These are phyloP conservation scores for Scophthalmus maximus DNA, from an alignment of 2,113 vertebrate genomes.

Conservation along the genomic window DNA sequence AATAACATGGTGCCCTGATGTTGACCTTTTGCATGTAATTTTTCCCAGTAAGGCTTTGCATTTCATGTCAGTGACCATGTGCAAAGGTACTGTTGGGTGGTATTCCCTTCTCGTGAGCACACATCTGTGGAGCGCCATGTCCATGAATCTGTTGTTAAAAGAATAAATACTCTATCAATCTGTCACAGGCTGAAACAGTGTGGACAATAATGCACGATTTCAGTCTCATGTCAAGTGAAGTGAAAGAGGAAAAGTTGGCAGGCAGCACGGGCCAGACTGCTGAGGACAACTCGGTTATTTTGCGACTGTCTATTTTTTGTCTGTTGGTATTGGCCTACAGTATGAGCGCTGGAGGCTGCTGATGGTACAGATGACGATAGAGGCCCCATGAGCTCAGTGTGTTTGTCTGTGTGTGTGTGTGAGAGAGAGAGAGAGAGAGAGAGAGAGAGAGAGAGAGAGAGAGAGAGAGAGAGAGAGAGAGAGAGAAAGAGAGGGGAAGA, in stretches of 20 bases:
- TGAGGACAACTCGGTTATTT: slow-evolving; percentile 69
- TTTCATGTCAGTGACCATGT: not conserved
- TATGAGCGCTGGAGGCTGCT: slow-evolving; percentile 45
- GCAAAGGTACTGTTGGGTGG: slow-evolving; percentile 11
- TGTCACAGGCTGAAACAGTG: slow-evolving; percentile 37
- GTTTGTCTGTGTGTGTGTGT: slow-evolving; percentile 37
- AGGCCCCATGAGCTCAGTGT: slow-evolving; percentile 34
- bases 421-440: slow-evolving; percentile 14
- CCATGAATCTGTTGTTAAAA: slow-evolving; percentile 36
- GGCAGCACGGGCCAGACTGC: slow-evolving; percentile 48
- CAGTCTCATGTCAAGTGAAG: slow-evolving; percentile 59
- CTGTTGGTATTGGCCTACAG: slow-evolving; percentile 74
- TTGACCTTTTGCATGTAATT: not conserved
- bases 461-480: not conserved
- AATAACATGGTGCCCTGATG: not conserved
- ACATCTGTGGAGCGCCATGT: slow-evolving; percentile 23
- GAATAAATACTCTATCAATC: slow-evolving; percentile 50
- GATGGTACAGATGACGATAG: slow-evolving; percentile 63
- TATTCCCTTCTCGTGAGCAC: slow-evolving; percentile 14
- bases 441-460: not conserved
- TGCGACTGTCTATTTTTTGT: slow-evolving; percentile 71
- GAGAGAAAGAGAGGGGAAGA: not conserved
- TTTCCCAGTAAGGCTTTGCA: not conserved
- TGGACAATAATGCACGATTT: slow-evolving; percentile 51
- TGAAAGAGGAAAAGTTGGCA: slow-evolving; percentile 61